These are phyloP conservation scores for Pseudomyrmex sp. DNA, from an alignment of 1,140 invertebrate species.

Conservation along the genomic window DNA sequence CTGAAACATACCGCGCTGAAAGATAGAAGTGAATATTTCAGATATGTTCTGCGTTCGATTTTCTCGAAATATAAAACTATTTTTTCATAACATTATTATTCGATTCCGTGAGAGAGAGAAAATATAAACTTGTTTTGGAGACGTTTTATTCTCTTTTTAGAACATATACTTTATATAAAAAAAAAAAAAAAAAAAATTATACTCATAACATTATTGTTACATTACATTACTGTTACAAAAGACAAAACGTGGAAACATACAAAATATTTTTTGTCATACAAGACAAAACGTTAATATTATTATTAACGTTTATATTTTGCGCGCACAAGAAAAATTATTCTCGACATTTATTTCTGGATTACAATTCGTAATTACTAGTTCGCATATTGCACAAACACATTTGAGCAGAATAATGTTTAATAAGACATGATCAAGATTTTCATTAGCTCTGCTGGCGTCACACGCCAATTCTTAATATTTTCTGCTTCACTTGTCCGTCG, in stretches of 20 bases:
- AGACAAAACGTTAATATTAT: background rate
- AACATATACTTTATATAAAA: background rate
- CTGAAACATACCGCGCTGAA: constrained; percentile 11
- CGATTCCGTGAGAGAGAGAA: background rate
- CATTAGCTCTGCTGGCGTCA: constrained; percentile 53
- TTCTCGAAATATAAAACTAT: constrained; percentile 5
- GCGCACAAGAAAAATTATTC: background rate
- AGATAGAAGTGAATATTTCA: constrained; percentile 37
- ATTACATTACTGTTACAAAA: no score
- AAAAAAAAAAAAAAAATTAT: background rate
- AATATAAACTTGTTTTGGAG: background rate
- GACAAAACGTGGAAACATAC: background rate
- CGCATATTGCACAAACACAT: background rate
- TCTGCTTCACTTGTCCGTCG: constrained; percentile 71
- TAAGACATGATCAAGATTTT: background rate
- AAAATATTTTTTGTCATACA: background rate
- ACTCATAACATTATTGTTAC: no score
- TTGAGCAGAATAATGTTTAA: background rate
- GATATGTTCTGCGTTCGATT: background rate
- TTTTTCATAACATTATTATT: constrained; percentile 12
- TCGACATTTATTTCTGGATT: background rate
- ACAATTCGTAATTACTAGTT: background rate
- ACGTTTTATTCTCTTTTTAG: background rate
- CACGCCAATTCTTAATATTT: constrained; percentile 56
- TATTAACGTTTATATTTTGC: background rate